Percentiles rank a stretch among this genome's conserved stretches.
These are phyloP conservation scores for Xenentodon cancila DNA, from an alignment of 2,797 vertebrate species.

Conservation along the genomic window DNA sequence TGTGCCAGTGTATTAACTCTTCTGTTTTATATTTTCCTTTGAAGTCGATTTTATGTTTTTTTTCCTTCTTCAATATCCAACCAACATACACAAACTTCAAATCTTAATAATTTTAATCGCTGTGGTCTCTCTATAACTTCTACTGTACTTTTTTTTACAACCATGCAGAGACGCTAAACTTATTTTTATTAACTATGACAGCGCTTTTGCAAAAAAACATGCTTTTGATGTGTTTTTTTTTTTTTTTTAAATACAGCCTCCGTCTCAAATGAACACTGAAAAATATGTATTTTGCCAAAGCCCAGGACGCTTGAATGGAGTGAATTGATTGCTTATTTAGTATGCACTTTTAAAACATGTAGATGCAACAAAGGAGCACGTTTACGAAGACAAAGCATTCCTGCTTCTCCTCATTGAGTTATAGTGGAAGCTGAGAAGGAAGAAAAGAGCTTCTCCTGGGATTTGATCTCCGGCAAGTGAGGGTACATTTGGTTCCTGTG, in stretches of 20 bases:
- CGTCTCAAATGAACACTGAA: background rate
- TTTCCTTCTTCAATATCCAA: conserved; percentile 13
- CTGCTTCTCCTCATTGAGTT: conserved; percentile 28
- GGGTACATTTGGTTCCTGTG: conserved; percentile 62
- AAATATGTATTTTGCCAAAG: background rate
- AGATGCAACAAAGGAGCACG: conserved; percentile 2
- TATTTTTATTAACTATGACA: background rate
- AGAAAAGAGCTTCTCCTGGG: conserved; percentile 49
- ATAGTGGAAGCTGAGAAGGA: conserved; percentile 27
- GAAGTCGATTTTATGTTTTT: conserved; percentile 3
- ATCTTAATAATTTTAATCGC: conserved; percentile 19
- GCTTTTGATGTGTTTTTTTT: background rate
- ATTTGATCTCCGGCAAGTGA: conserved; percentile 26
- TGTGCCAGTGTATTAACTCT: background rate
- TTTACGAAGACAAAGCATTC: conserved; percentile 8
- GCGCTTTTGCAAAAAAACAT: background rate
- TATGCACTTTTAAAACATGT: conserved; percentile 26
- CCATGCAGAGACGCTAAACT: conserved; percentile 6
- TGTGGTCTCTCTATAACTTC: conserved; percentile 21
- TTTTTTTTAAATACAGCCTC: no score
- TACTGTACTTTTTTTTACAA: conserved; percentile 19
- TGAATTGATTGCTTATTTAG: conserved; percentile 9
- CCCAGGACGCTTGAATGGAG: background rate
- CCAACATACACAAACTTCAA: conserved; percentile 13
- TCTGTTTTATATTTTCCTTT: conserved; percentile 5